phyloP scores from a whole-genome alignment of 2,888 invertebrate species.

The Trissolcus brochymenae region DNA sequence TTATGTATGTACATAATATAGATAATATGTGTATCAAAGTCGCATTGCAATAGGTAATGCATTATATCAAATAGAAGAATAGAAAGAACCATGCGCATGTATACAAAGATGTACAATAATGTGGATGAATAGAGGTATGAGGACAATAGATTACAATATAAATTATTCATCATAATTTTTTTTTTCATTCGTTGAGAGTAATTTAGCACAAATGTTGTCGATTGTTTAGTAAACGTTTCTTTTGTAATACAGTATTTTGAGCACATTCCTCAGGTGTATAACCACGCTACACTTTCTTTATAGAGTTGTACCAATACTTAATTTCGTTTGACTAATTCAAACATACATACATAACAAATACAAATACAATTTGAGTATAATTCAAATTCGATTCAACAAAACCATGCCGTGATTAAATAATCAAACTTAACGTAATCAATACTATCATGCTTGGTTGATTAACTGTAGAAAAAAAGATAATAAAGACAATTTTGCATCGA shows the following conservation, averaged over 20 bases:
- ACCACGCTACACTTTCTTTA: conserved; percentile 76
- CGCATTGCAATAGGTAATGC: conserved; percentile 72
- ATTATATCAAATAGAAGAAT: conserved; percentile 75
- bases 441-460: not conserved
- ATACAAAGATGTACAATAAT: conserved; percentile 75
- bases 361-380: not conserved
- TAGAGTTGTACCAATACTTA: conserved; percentile 74
- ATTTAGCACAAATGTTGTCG: conserved; percentile 71
- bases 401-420: conserved; percentile 2
- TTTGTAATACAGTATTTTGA: conserved; percentile 75
- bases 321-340: conserved; percentile 9
- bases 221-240: conserved; percentile 71
- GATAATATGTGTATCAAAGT: conserved; percentile 64
- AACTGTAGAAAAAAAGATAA: conserved; percentile 5
- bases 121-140: conserved; percentile 72
- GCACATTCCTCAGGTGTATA: conserved; percentile 75
- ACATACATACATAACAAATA: not conserved
- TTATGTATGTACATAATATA: conserved; percentile 47
- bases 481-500: not conserved
- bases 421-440: conserved; percentile 6
- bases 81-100: conserved; percentile 73
- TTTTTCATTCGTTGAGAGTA: conserved; percentile 69
- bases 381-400: not conserved
- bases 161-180: conserved; percentile 70
- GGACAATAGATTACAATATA: conserved; percentile 74